Conservation (phyloP, 2,888 invertebrate genomes). For the Cerastis rubricosa region DNA sequence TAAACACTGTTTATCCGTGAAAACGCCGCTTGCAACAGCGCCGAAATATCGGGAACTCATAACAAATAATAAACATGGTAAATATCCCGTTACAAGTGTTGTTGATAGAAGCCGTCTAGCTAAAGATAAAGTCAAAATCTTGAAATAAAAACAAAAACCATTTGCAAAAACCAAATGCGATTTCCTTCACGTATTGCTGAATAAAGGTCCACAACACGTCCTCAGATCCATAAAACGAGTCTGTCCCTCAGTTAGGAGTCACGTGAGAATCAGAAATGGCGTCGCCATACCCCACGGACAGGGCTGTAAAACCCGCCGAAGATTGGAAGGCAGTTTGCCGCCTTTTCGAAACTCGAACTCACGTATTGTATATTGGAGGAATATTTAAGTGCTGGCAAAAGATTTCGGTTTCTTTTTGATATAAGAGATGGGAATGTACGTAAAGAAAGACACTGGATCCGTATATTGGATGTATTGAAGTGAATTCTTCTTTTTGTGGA, state of each 20-base stretch:
- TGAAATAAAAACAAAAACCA: background rate
- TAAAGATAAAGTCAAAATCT: background rate
- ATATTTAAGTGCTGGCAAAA: constrained; percentile 42
- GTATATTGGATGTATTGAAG: constrained; percentile 3
- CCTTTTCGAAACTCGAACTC: constrained; percentile 17
- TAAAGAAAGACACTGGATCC: background rate
- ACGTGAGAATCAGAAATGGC: constrained; percentile 54
- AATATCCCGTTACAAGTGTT: too few relatives aligned
- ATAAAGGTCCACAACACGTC: constrained; percentile 48
- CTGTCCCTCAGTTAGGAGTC: constrained; percentile 38
- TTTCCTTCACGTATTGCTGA: constrained; percentile 29
- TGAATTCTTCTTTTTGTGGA: background rate
- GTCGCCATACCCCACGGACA: constrained; percentile 37
- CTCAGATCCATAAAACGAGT: constrained; percentile 48
- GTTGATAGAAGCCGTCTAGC: background rate
- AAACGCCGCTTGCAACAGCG: too few relatives aligned
- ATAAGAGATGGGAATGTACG: constrained; percentile 6
- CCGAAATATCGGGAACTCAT: too few relatives aligned
- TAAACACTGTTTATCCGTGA: too few relatives aligned
- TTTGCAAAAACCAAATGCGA: background rate
- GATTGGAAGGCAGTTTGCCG: constrained; percentile 59
- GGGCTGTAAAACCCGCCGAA: constrained; percentile 57
- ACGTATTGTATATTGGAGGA: constrained; percentile 40
- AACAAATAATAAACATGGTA: too few relatives aligned
- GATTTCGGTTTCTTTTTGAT: constrained; percentile 33